Evolutionary conservation across 2,113 vertebrate genomes (phyloP), one percentile per base, ranked within the genome.

Genomic region (Oceanodroma tethys): DNA sequence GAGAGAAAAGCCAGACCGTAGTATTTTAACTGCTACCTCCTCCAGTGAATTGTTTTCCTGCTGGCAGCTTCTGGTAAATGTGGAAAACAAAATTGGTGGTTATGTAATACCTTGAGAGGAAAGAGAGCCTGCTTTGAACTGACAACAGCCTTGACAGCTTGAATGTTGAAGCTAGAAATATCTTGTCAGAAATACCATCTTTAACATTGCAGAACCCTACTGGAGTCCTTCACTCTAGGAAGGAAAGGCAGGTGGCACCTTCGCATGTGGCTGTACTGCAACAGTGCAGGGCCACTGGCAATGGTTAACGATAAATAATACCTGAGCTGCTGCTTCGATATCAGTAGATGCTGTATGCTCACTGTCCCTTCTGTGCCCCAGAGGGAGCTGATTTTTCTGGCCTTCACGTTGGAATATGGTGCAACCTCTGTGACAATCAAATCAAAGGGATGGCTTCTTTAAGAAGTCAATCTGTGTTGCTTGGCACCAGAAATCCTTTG

Each of bases 101-200:
- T 97, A 97, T 52, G 38, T 81, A 95, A 97, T 93, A 78, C 65
- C 78, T 96, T 89, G 86, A 89, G 88, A 95, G 48, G 78, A 91
- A 87, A 72, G 93, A 93, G 55, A 91, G 56, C 59, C 65, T 96
- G 42, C 88, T 95, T 97, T 89, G 79, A 97, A 95, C 86, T 94
- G 95, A 96, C 95, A 97, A 88, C 85, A 97, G 75, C 26, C 42
- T 92, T 94, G 89, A 81, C 95, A 97, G 94, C 81, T 63, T 94
- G 81, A 96, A 95, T 16, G 75, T n/a, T 95, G 73, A 88, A 90
- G 81, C 66, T 96, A 90, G 95, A 98, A 98, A 97, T 94, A 93
- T 83, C 72, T 92, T 90, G 83, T 80, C 73, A 86, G 71, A 88
- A 90, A 88, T 80, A 88, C 25, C 6, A 23, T 53, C 70, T 92